These are phyloP conservation scores for Aethes cnicana DNA, from an alignment of 2,888 invertebrate species.

Conservation along the genomic window DNA sequence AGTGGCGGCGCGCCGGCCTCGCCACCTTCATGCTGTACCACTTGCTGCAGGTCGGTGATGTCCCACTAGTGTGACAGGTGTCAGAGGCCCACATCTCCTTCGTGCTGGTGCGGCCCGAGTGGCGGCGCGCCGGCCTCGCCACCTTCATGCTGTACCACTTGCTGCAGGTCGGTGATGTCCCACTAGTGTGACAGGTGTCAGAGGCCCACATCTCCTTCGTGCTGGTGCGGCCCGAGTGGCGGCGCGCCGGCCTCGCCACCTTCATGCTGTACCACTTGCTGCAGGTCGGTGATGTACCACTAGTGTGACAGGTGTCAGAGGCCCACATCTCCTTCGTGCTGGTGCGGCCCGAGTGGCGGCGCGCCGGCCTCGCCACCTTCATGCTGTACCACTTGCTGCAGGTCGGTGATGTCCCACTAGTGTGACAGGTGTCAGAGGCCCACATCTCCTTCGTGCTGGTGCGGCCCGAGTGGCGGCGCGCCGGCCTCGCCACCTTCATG, in stretches of 20 bases:
- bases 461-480: no score
- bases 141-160: slow-evolving; percentile 96
- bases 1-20: slow-evolving; percentile 92
- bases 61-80: no score
- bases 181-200: no score
- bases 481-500: no score
- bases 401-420: no score
- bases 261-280: slow-evolving; percentile 97
- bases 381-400: slow-evolving; percentile 96
- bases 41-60: slow-evolving; percentile 93
- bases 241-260: slow-evolving; percentile 89
- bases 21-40: slow-evolving; percentile 96
- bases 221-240: slow-evolving; percentile 94
- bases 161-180: no score
- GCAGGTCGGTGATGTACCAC: no score
- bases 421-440: no score
- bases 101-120: slow-evolving; percentile 92
- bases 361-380: slow-evolving; percentile 91
- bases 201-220: slow-evolving; percentile 95
- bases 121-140: slow-evolving; percentile 91
- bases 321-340: slow-evolving; percentile 95
- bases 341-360: slow-evolving; percentile 93
- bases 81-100: slow-evolving; percentile 95
- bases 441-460: no score
- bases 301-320: no score